A percentile compares a stretch with the other conserved stretches of the same genome.
phyloP scores from a whole-genome alignment of 2,888 invertebrate species.

The Latheticus oryzae region DNA sequence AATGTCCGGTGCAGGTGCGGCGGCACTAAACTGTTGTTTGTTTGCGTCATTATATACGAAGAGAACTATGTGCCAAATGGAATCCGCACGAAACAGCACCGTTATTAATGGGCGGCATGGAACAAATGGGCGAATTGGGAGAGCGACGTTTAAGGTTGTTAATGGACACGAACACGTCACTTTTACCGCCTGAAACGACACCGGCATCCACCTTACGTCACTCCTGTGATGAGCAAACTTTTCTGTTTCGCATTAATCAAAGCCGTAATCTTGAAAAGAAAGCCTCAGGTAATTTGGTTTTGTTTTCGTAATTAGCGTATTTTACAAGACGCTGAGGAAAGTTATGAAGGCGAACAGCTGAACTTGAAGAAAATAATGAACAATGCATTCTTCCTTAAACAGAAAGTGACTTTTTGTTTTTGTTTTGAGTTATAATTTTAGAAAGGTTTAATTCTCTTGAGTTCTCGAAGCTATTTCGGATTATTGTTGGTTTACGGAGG shows the following conservation, averaged over 20 bases:
- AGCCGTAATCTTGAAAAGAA: constrained; percentile 22
- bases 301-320: constrained; percentile 29
- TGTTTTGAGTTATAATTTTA: too few species aligned
- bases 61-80: constrained; percentile 40
- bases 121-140: constrained; percentile 39
- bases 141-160: constrained; percentile 39
- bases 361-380: too few species aligned
- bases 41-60: constrained; percentile 37
- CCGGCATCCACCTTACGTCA: constrained; percentile 18
- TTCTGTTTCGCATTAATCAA: constrained; percentile 31
- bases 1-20: constrained; percentile 55
- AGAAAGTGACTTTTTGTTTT: too few species aligned
- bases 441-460: too few species aligned
- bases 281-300: constrained; percentile 16
- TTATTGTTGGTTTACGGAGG: too few species aligned
- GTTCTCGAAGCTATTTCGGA: too few species aligned
- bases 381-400: too few species aligned
- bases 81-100: constrained; percentile 37
- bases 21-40: constrained; percentile 37
- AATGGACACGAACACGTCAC: constrained; percentile 41
- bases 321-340: constrained; percentile 7
- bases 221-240: constrained; percentile 23
- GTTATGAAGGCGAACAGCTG: constrained; percentile 11
- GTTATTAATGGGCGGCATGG: constrained; percentile 41
- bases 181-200: constrained; percentile 31